Evolutionary conservation across 2,797 vertebrate species (phyloP).

Genomic region (Phaenicophaeus curvirostris): DNA sequence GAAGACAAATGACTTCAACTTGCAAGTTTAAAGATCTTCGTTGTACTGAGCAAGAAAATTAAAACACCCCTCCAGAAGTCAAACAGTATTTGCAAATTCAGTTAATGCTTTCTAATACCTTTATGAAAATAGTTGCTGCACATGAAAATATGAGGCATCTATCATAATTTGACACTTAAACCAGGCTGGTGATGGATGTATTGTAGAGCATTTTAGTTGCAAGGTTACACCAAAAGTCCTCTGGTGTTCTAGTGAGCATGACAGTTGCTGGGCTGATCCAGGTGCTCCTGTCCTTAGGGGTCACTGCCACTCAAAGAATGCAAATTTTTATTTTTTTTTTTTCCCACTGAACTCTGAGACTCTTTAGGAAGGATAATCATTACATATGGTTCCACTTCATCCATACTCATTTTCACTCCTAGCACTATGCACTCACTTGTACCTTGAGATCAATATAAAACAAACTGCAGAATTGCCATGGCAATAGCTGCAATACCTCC

Average conservation of each 20-base stretch:
- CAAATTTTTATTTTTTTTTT: neutral
- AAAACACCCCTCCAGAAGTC: neutral
- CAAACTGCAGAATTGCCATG: neutral
- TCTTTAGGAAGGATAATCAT: neutral
- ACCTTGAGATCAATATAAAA: neutral
- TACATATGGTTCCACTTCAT: neutral
- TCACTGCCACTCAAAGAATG: neutral
- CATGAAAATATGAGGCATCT: neutral
- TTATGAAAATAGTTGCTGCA: neutral
- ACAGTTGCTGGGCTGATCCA: neutral
- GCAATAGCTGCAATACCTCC: neutral
- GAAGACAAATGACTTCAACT: slow-evolving; percentile 52
- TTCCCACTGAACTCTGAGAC: neutral
- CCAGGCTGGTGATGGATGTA: neutral
- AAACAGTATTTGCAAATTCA: neutral
- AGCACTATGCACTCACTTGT: neutral
- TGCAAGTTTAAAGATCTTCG: slow-evolving; percentile 21
- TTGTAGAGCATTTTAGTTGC: neutral
- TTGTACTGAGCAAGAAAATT: neutral
- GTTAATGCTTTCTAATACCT: neutral
- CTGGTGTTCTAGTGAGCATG: neutral
- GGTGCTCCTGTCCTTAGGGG: neutral
- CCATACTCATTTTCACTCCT: neutral
- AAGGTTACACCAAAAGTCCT: neutral
- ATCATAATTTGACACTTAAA: neutral